A percentile compares a stretch with the other conserved stretches of the same genome.
Conservation (phyloP, 2,888 invertebrate species). For the Operophtera brumata region DNA sequence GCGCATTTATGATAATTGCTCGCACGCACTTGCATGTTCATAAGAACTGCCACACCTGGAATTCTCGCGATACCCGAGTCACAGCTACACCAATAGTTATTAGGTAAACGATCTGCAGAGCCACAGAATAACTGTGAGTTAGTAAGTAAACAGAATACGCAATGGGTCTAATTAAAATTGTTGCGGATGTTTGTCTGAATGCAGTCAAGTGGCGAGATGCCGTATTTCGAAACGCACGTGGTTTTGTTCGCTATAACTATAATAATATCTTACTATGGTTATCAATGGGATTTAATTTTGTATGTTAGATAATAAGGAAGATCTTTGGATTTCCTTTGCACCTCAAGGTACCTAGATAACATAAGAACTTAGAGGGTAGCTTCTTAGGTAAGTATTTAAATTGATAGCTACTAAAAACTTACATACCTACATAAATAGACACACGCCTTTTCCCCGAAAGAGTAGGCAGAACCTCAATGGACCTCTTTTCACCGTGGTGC, state of each 20-base stretch:
- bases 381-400: no score
- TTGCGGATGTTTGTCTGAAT: slow-evolving; percentile 13
- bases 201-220: slow-evolving; percentile 7
- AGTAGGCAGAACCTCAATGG: no score
- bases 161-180: slow-evolving; percentile 10
- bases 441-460: no score
- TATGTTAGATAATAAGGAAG: no score
- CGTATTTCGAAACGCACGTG: slow-evolving; percentile 7
- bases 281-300: no score
- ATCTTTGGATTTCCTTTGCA: no score
- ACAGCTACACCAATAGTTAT: slow-evolving; percentile 1
- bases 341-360: no score
- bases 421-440: no score
- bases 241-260: slow-evolving; percentile 7
- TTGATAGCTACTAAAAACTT: no score
- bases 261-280: no score
- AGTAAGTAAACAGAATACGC: neutral
- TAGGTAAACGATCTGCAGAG: neutral
- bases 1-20: slow-evolving; percentile 39
- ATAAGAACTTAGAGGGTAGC: no score
- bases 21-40: slow-evolving; percentile 23
- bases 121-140: neutral
- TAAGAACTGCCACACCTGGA: slow-evolving; percentile 19
- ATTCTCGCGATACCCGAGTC: slow-evolving; percentile 17
- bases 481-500: no score